phyloP scores from a whole-genome alignment of 2,797 vertebrate species.

The Leptodactylus fallax region DNA sequence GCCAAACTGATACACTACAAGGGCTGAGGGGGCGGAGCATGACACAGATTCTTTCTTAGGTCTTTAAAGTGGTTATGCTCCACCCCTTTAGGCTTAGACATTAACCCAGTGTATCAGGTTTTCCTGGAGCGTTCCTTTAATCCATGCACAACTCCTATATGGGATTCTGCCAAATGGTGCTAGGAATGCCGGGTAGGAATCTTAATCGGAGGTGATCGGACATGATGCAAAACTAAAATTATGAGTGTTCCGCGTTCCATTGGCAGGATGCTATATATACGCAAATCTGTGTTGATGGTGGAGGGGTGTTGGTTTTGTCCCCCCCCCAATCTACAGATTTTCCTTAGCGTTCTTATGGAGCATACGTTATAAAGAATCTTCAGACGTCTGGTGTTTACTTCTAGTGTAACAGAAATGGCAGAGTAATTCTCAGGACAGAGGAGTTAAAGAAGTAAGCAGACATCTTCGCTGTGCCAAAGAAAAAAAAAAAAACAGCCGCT shows the following conservation, averaged over 20 bases:
- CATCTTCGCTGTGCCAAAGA: too few relatives aligned
- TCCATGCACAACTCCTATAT: not conserved
- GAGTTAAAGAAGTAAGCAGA: not conserved
- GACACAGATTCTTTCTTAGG: too few relatives aligned
- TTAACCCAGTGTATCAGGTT: not conserved
- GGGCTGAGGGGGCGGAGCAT: not conserved
- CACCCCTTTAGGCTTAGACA: too few relatives aligned
- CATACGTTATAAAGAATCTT: not conserved
- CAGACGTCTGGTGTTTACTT: too few relatives aligned
- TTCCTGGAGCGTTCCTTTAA: not conserved
- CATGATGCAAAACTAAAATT: not conserved
- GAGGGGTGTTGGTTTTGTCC: not conserved
- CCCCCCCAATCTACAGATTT: not conserved
- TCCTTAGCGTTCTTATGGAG: not conserved
- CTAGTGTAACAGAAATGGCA: not conserved
- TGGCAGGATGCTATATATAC: not conserved
- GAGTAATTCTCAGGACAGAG: conserved; percentile 10
- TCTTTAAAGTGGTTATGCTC: too few relatives aligned
- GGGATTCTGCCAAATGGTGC: not conserved
- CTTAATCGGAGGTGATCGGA: not conserved
- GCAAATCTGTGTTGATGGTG: not conserved
- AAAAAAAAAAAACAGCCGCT: too few relatives aligned
- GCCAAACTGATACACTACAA: not conserved
- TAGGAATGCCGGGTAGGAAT: too few relatives aligned
- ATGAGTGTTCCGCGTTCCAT: not conserved